phyloP scores from a whole-genome alignment of 2,888 invertebrate genomes.

The Tipula confusa region DNA sequence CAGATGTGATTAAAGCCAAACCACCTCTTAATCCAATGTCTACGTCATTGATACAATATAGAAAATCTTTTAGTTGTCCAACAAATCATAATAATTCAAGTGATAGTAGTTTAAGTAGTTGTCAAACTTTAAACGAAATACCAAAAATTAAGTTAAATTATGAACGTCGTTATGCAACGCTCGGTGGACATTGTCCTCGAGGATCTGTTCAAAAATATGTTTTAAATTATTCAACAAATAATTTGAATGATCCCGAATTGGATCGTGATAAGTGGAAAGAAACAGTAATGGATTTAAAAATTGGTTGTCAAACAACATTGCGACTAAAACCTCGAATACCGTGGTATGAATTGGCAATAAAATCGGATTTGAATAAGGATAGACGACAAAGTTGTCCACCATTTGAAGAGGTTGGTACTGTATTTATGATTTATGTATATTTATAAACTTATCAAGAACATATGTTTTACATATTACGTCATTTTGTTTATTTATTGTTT shows the following conservation, averaged over 20 bases:
- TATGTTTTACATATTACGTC: background rate
- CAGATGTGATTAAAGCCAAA: slow-evolving; percentile 26
- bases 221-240: slow-evolving; percentile 14
- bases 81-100: slow-evolving; percentile 27
- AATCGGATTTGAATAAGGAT: slow-evolving; percentile 55
- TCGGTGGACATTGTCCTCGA: background rate
- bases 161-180: slow-evolving; percentile 34
- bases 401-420: slow-evolving; percentile 58
- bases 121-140: background rate
- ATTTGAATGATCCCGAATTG: background rate
- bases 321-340: slow-evolving; percentile 69
- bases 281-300: slow-evolving; percentile 59
- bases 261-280: slow-evolving; percentile 34
- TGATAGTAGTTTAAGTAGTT: slow-evolving; percentile 30
- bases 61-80: slow-evolving; percentile 36
- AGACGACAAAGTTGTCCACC: slow-evolving; percentile 79
- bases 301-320: slow-evolving; percentile 63
- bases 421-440: background rate
- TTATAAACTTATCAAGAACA: background rate
- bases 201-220: background rate
- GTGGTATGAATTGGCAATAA: slow-evolving; percentile 85
- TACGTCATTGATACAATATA: slow-evolving; percentile 34
- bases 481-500: background rate
- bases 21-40: slow-evolving; percentile 31
- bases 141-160: background rate